Evolutionary conservation across 1,140 invertebrate genomes (phyloP).

Genomic region (Heterodera carotae): DNA sequence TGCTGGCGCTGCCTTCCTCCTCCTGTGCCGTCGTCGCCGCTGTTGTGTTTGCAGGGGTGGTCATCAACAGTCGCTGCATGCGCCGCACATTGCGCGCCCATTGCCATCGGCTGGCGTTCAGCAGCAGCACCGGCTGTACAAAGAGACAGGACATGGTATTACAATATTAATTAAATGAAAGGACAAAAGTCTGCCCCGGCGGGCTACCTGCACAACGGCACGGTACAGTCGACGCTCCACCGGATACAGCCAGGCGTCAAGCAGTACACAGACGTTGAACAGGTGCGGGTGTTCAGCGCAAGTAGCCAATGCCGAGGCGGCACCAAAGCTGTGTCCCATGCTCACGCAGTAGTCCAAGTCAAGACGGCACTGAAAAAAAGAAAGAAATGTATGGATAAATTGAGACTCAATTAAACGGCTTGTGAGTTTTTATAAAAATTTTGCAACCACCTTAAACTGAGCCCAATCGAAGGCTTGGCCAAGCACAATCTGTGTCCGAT

Average conservation of each 20-base stretch:
- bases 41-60: slow-evolving; percentile 4
- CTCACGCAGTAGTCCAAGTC: slow-evolving; percentile 70
- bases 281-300: slow-evolving; percentile 60
- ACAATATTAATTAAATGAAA: too few species aligned
- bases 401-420: slow-evolving; percentile 21
- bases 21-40: slow-evolving; percentile 40
- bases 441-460: slow-evolving; percentile 66
- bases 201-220: slow-evolving; percentile 28
- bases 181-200: too few species aligned
- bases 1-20: slow-evolving; percentile 42
- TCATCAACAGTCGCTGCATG: slow-evolving; percentile 68
- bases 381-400: too few species aligned
- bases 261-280: slow-evolving; percentile 69
- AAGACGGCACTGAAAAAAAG: slow-evolving; percentile 69
- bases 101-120: slow-evolving; percentile 75
- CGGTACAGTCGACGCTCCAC: slow-evolving; percentile 66
- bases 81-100: slow-evolving; percentile 71
- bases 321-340: slow-evolving; percentile 75
- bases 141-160: slow-evolving; percentile 54
- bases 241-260: slow-evolving; percentile 77
- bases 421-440: slow-evolving; percentile 1
- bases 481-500: slow-evolving; percentile 68
- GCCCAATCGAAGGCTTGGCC: slow-evolving; percentile 67
- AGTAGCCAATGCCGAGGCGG: slow-evolving; percentile 71
- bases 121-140: slow-evolving; percentile 72